phyloP scores from a whole-genome alignment of 2,113 vertebrate genomes.

The Zingel zingel region DNA sequence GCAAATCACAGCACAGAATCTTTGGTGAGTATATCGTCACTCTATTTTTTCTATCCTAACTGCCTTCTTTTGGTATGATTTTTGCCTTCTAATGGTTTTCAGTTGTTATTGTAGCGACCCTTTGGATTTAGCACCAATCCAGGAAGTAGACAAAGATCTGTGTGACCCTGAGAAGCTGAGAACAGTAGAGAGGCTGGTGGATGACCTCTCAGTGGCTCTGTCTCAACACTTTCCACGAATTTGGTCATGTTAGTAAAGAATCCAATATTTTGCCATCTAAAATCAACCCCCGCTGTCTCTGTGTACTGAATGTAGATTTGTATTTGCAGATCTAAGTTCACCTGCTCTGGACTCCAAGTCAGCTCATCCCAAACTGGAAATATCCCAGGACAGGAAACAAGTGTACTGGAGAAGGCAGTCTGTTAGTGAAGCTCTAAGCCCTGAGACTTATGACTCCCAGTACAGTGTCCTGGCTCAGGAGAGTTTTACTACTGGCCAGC shows the following conservation, averaged over 20 bases:
- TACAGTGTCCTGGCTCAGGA: slow-evolving; percentile 78
- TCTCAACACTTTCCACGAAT: slow-evolving; percentile 79
- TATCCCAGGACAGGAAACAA: slow-evolving; percentile 76
- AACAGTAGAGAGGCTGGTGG: slow-evolving; percentile 77
- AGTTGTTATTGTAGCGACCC: slow-evolving; percentile 58
- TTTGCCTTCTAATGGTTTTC: slow-evolving; percentile 3
- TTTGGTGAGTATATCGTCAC: slow-evolving; percentile 71
- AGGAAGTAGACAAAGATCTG: slow-evolving; percentile 62
- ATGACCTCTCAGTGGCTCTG: slow-evolving; percentile 77
- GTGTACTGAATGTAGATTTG: slow-evolving; percentile 20
- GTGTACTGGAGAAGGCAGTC: slow-evolving; percentile 78
- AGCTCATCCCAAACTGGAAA: slow-evolving; percentile 79
- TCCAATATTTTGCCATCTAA: slow-evolving; percentile 25
- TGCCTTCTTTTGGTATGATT: neutral
- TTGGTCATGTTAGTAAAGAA: slow-evolving; percentile 78
- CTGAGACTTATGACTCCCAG: slow-evolving; percentile 68
- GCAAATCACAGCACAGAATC: slow-evolving; percentile 75
- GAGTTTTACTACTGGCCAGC: slow-evolving; percentile 67
- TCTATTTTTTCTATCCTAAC: neutral
- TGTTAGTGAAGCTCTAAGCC: slow-evolving; percentile 19
- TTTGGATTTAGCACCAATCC: slow-evolving; percentile 66
- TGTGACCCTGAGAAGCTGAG: slow-evolving; percentile 74
- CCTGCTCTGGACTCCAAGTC: slow-evolving; percentile 73
- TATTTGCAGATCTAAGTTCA: slow-evolving; percentile 78
- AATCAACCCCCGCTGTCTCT: slow-evolving; percentile 4